Evolutionary conservation across 1,140 invertebrate species (phyloP).

Genomic region (Heliothis virescens): DNA sequence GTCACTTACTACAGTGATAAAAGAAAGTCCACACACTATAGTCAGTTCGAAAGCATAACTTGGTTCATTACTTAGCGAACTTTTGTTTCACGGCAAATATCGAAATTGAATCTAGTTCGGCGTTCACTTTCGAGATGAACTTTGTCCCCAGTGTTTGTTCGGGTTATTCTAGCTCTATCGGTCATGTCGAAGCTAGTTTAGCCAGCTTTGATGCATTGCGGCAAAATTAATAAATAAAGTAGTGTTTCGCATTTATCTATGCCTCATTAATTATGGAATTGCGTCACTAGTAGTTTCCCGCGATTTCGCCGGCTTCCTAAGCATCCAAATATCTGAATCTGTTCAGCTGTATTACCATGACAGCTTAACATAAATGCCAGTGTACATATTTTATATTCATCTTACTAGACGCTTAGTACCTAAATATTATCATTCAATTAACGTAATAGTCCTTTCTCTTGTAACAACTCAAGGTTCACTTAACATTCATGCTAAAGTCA

Average conservation of each 20-base stretch:
- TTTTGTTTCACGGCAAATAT: conserved; percentile 35
- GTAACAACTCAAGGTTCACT: too few species aligned
- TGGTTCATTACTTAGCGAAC: conserved; percentile 31
- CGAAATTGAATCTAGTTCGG: conserved; percentile 20
- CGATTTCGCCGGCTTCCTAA: too few species aligned
- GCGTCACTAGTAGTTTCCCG: too few species aligned
- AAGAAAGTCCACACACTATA: conserved; percentile 5
- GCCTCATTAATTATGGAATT: neutral
- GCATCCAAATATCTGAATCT: too few species aligned
- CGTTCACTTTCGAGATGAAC: conserved; percentile 10
- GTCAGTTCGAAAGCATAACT: neutral
- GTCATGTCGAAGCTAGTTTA: conserved; percentile 11
- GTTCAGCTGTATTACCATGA: too few species aligned
- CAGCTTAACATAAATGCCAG: too few species aligned
- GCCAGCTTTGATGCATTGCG: conserved; percentile 20
- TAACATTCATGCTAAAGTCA: too few species aligned
- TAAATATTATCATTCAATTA: too few species aligned
- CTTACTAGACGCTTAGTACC: too few species aligned
- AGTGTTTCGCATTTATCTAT: neutral
- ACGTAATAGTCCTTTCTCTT: too few species aligned
- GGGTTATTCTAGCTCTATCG: conserved; percentile 4
- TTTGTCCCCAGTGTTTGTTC: conserved; percentile 19
- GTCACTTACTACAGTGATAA: neutral
- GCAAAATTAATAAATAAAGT: conserved; percentile 8
- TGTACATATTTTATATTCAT: too few species aligned